phyloP scores from a whole-genome alignment of 2,797 vertebrate species.

The Aulostomus chinensis region DNA sequence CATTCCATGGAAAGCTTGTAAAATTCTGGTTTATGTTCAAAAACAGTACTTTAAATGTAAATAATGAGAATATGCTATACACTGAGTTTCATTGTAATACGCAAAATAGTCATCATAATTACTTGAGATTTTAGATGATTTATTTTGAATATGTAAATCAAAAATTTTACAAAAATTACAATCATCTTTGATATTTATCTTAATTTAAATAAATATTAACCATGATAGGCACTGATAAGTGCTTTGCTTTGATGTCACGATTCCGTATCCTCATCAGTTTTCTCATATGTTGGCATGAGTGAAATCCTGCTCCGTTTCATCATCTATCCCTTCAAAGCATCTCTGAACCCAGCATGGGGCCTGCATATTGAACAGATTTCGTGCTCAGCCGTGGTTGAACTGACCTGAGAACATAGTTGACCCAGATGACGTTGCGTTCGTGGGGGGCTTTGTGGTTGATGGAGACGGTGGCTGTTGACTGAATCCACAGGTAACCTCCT shows the following conservation, averaged over 20 bases:
- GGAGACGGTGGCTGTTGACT: slow-evolving; percentile 90
- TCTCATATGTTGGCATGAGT: slow-evolving; percentile 16
- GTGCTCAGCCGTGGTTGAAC: slow-evolving; percentile 21
- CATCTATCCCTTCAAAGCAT: slow-evolving; percentile 54
- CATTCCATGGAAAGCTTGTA: no score
- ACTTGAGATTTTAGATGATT: no score
- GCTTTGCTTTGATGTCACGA: slow-evolving; percentile 40
- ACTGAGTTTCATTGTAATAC: no score
- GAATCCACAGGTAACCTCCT: slow-evolving; percentile 91
- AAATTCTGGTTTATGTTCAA: neutral
- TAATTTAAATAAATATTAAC: slow-evolving; percentile 2
- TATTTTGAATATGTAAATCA: slow-evolving; percentile 7
- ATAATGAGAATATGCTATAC: no score
- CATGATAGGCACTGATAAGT: slow-evolving; percentile 10
- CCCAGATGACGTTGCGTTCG: slow-evolving; percentile 92
- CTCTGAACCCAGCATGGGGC: slow-evolving; percentile 38
- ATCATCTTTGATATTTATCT: slow-evolving; percentile 2
- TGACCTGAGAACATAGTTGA: slow-evolving; percentile 91
- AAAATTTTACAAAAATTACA: neutral
- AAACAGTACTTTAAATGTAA: neutral
- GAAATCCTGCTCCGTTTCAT: slow-evolving; percentile 54
- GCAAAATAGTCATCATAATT: no score
- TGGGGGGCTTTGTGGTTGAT: slow-evolving; percentile 90
- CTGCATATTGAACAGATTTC: slow-evolving; percentile 9
- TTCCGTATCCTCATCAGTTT: slow-evolving; percentile 34